Base-by-base conservation (phyloP, 2,113 vertebrate genomes). In the Thamnophis sirtalis region DNA sequence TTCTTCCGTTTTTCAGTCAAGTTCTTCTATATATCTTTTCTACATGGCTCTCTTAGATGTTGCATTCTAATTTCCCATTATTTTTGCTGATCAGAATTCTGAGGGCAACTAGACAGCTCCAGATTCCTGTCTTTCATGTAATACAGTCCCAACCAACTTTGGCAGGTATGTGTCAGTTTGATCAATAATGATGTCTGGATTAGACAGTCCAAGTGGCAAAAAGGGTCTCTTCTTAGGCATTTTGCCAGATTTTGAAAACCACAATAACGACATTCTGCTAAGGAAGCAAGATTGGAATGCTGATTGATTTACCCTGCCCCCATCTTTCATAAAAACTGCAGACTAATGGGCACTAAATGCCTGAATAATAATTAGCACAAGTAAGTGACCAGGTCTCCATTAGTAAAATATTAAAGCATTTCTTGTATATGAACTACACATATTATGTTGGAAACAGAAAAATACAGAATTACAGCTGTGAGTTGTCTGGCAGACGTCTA, bases 341-440 rank as follows among this genome's bases (percentile, higher is more conserved):
- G 96, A 97, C 96, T 97, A 98, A 97, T 97, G 96, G 96, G 95
- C 21, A 1, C 94, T 97, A 97, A 80, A 97, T 97, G 96, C 95
- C 95, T 96, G 97, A 97, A 97, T 98, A 97, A 98, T 97, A 98
- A 97, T 98, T 97, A 97, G 96, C 88, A n/a, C 94, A 97, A 97
- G 97, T 96, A 97, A 97, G 96, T 95, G 96, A 94, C 94, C 97
- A 94, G 93, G 3, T 0, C 91, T 96, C 92, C 96, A 94, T 60
- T 85, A 94, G 94, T 96, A 93, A 96, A 96, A 96, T 94, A 97
- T 95, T 94, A 88, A 96, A 94, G 94, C 94, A 92, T 94, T 96
- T 96, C 89, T 92, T 94, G 95, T 95, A 95, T 95, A 80, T 96
- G 60, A 94, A 94, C 94, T 0, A 54, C 93, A 92, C 86, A 89